Conservation (phyloP, 2,113 vertebrate genomes). For the Desmodus rotundus region DNA sequence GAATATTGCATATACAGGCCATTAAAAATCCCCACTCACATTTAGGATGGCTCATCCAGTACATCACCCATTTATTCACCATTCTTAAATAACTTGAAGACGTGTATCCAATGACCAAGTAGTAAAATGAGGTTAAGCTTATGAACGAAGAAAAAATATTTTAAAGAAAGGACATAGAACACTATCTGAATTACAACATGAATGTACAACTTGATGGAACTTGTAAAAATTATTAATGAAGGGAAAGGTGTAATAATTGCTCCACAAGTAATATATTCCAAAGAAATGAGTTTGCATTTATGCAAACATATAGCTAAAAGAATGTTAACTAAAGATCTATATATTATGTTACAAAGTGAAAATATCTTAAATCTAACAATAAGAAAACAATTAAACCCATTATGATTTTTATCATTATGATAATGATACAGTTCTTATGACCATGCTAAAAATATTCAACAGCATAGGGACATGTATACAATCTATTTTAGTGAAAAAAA, state of each 20-base stretch:
- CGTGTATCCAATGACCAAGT: not conserved
- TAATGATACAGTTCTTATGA: not conserved
- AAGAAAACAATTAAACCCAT: not conserved
- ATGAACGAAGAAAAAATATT: not conserved
- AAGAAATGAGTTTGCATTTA: not conserved
- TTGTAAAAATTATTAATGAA: not conserved
- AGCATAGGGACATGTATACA: not conserved
- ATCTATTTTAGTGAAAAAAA: not conserved
- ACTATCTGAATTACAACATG: not conserved
- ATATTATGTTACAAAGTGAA: not conserved
- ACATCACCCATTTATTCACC: not conserved
- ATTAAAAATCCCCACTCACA: not conserved
- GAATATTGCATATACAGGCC: not conserved
- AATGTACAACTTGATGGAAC: not conserved
- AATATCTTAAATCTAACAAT: not conserved
- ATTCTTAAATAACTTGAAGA: not conserved
- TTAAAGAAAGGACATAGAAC: not conserved
- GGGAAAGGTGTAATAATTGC: not conserved
- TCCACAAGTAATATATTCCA: not conserved
- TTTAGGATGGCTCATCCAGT: not conserved
- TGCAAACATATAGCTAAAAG: not conserved
- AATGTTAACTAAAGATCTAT: not conserved
- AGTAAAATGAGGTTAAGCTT: not conserved
- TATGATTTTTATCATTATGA: not conserved
- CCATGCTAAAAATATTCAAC: not conserved